Evolutionary conservation across 2,113 vertebrate species (phyloP).

Genomic region (Epinephelus fuscoguttatus): DNA sequence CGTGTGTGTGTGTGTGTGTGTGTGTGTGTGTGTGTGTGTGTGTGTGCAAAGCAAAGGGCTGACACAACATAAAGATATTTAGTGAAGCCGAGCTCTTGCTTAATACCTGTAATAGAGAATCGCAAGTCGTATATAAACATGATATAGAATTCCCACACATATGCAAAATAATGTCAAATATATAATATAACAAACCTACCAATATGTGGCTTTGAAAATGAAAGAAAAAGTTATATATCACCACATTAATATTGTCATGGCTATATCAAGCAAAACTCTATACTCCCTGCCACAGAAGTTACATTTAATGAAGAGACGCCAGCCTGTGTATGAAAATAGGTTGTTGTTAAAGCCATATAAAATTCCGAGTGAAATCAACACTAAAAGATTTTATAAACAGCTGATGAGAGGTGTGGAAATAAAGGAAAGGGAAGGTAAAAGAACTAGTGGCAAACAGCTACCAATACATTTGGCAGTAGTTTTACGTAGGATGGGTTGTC

Average conservation of each 20-base stretch:
- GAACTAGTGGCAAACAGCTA: neutral
- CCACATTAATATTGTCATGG: neutral
- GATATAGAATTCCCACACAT: neutral
- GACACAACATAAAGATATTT: conserved; percentile 22
- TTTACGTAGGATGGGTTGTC: no score
- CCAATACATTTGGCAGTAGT: no score
- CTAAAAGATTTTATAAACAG: neutral
- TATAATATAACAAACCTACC: neutral
- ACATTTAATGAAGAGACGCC: neutral
- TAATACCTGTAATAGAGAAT: neutral
- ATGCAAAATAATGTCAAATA: neutral
- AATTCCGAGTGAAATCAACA: neutral
- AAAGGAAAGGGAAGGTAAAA: neutral
- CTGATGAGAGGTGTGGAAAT: neutral
- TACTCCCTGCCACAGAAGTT: neutral
- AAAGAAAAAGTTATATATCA: neutral
- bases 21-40: neutral
- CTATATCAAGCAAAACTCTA: neutral
- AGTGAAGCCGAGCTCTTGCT: neutral
- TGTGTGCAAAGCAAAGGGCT: neutral
- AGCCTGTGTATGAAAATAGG: neutral
- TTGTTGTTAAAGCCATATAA: neutral
- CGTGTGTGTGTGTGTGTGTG: neutral
- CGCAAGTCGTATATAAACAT: neutral
- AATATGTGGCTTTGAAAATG: neutral